Percentiles rank a stretch among this genome's conserved stretches.
Conservation (phyloP, 2,888 invertebrate genomes). For the Lampropteryx suffumata region DNA sequence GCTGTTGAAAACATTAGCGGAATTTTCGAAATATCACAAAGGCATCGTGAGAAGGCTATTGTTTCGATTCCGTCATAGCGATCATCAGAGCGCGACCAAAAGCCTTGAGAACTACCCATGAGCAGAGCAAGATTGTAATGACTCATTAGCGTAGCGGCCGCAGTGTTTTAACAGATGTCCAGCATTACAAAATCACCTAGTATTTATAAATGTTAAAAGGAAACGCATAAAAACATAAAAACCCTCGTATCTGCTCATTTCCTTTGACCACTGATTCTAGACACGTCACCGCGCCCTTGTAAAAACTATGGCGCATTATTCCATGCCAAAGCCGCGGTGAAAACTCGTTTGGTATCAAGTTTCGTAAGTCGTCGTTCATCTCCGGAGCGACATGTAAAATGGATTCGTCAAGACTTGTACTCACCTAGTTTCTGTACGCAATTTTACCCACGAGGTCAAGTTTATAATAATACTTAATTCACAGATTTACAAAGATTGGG, state of each 20-base stretch:
- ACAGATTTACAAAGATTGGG: too few species aligned
- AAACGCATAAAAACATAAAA: not conserved
- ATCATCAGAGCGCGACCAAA: conserved; percentile 62
- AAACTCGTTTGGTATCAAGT: conserved; percentile 61
- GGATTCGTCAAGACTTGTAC: too few species aligned
- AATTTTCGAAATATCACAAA: conserved; percentile 47
- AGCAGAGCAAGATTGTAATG: conserved; percentile 53
- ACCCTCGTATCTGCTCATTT: conserved; percentile 10
- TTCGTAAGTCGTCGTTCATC: conserved; percentile 45
- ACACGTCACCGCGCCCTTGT: conserved; percentile 23
- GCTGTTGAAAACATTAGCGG: conserved; percentile 31
- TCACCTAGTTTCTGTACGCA: too few species aligned
- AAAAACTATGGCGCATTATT: conserved; percentile 53
- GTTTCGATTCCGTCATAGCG: conserved; percentile 60
- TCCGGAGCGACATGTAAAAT: too few species aligned
- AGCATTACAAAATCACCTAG: conserved; percentile 1
- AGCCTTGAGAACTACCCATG: conserved; percentile 46
- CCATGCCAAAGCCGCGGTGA: conserved; percentile 43
- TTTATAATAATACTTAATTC: too few species aligned
- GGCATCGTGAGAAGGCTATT: conserved; percentile 62
- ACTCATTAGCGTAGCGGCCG: conserved; percentile 48
- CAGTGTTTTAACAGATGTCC: conserved; percentile 20
- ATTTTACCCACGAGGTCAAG: too few species aligned
- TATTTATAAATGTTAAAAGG: not conserved
- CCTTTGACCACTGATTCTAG: conserved; percentile 17